phyloP scores from a whole-genome alignment of 2,113 vertebrate species.

The Seriola quinqueradiata region DNA sequence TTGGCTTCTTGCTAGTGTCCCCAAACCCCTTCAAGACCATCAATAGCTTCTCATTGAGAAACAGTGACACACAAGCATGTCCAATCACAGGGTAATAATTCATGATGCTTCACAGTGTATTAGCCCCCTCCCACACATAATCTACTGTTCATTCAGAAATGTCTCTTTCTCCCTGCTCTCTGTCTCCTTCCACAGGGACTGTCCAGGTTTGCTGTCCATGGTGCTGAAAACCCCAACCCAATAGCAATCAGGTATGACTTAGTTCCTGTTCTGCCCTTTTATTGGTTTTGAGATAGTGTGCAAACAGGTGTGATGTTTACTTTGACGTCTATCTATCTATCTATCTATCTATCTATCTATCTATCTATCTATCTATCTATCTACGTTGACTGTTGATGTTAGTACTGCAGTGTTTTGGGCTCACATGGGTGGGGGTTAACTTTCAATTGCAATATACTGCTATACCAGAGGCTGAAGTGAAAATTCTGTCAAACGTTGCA shows the following conservation, averaged over 20 bases:
- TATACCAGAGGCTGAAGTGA: background rate
- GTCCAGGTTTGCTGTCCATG: slow-evolving; percentile 61
- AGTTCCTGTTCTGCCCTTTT: background rate
- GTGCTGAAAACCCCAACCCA: slow-evolving; percentile 60
- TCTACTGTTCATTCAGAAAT: slow-evolving; percentile 52
- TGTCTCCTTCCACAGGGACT: background rate
- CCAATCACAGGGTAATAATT: slow-evolving; percentile 47
- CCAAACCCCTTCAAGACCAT: slow-evolving; percentile 9
- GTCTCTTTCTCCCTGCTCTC: background rate
- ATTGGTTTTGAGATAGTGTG: background rate
- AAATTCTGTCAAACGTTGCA: slow-evolving; percentile 41
- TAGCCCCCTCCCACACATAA: slow-evolving; percentile 35
- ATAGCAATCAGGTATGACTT: background rate
- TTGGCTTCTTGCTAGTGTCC: background rate
- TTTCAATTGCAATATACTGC: slow-evolving; percentile 9
- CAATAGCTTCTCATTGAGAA: slow-evolving; percentile 29
- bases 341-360: slow-evolving; percentile 11
- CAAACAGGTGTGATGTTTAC: background rate
- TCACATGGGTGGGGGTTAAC: slow-evolving; percentile 26
- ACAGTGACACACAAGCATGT: slow-evolving; percentile 4
- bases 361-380: slow-evolving; percentile 1
- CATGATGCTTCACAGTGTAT: slow-evolving; percentile 44
- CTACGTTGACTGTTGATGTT: slow-evolving; percentile 2
- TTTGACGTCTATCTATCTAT: background rate
- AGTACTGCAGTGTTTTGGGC: slow-evolving; percentile 37